Evolutionary conservation across 2,888 invertebrate species (phyloP).

Genomic region (Nephrotoma guestfalica): DNA sequence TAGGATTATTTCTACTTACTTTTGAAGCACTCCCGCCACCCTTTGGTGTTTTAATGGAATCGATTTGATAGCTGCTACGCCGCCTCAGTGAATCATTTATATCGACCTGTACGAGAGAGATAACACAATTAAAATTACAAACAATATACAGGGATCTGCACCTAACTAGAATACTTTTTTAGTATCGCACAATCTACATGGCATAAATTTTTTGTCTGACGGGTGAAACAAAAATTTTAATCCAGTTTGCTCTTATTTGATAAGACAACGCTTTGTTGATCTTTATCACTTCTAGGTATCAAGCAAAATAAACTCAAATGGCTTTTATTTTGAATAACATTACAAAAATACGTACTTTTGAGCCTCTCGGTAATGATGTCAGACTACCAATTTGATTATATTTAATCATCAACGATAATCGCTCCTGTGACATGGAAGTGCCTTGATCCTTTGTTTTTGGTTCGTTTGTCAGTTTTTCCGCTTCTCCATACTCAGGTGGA

Average conservation of each 20-base stretch:
- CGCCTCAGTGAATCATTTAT: constrained; percentile 32
- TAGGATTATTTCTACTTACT: constrained; percentile 13
- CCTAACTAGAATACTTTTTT: too few species aligned
- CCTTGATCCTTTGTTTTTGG: constrained; percentile 51
- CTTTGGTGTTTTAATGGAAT: constrained; percentile 25
- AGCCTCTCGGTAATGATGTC: constrained; percentile 51
- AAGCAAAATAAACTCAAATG: background rate
- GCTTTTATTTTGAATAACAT: background rate
- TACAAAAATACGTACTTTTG: constrained; percentile 33
- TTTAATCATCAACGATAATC: constrained; percentile 57
- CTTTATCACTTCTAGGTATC: background rate
- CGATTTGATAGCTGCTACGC: constrained; percentile 33
- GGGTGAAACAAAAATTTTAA: background rate
- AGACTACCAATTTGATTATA: constrained; percentile 63
- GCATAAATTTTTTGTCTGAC: background rate
- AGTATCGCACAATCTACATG: too few species aligned
- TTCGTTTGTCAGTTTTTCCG: constrained; percentile 45
- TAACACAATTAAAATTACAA: background rate
- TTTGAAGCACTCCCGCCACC: constrained; percentile 33
- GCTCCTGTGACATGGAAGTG: constrained; percentile 55
- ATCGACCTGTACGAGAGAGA: constrained; percentile 23
- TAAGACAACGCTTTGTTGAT: background rate
- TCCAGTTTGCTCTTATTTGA: background rate
- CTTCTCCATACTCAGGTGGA: constrained; percentile 40
- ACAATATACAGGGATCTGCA: background rate